phyloP scores from a whole-genome alignment of 1,140 invertebrate species.

The Arctopsyche grandis region DNA sequence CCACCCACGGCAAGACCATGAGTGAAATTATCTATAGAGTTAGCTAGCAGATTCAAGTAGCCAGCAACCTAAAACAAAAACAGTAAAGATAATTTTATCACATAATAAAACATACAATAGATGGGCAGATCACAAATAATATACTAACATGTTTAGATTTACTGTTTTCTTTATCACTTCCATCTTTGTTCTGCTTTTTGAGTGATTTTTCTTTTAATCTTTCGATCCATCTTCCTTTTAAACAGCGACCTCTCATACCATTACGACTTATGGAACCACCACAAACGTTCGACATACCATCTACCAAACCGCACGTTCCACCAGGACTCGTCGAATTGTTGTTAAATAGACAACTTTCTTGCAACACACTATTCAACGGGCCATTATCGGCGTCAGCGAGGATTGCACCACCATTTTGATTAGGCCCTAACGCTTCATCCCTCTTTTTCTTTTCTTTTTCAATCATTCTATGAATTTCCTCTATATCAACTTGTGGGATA shows the following conservation, averaged over 20 bases:
- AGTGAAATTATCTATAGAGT: slow-evolving; percentile 97
- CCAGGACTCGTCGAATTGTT: slow-evolving; percentile 61
- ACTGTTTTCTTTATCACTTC: slow-evolving; percentile 59
- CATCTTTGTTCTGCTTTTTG: slow-evolving; percentile 58
- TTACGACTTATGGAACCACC: slow-evolving; percentile 56
- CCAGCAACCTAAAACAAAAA: slow-evolving; percentile 76
- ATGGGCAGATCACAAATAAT: background rate
- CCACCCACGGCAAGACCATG: slow-evolving; percentile 96
- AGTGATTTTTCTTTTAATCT: slow-evolving; percentile 59
- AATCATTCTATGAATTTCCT: slow-evolving; percentile 61
- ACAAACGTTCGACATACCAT: slow-evolving; percentile 55
- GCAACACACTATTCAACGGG: slow-evolving; percentile 56
- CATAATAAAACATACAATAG: too few species aligned
- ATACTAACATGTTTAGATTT: slow-evolving; percentile 53
- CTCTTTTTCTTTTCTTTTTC: slow-evolving; percentile 54
- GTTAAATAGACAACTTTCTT: slow-evolving; percentile 63
- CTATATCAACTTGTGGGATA: slow-evolving; percentile 62
- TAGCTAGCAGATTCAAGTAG: slow-evolving; percentile 94
- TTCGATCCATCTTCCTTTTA: slow-evolving; percentile 64
- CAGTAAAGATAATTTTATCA: slow-evolving; percentile 23
- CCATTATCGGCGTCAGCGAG: slow-evolving; percentile 53
- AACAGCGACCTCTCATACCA: slow-evolving; percentile 51
- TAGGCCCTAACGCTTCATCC: slow-evolving; percentile 56
- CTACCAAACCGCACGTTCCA: slow-evolving; percentile 28
- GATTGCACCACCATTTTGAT: slow-evolving; percentile 54